Conservation (phyloP, 2,888 invertebrate genomes). For the Rhimphoctona megacephalus region DNA sequence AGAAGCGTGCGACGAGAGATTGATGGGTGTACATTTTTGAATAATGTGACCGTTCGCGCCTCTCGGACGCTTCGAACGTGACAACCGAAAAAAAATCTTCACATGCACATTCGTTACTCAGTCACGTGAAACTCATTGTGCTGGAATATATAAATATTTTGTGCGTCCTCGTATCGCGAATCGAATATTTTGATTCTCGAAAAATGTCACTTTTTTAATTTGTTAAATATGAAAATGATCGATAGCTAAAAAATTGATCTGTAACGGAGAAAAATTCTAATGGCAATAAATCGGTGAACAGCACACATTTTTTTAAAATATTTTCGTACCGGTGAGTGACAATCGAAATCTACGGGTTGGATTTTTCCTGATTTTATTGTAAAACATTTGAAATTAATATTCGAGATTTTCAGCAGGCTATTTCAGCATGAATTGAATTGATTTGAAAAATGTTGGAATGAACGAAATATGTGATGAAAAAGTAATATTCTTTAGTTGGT, state of each 20-base stretch:
- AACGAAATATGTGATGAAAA: neutral
- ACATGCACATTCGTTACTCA: constrained; percentile 47
- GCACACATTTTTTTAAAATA: neutral
- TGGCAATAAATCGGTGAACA: neutral
- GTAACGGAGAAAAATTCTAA: neutral
- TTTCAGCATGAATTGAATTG: neutral
- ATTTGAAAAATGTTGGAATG: neutral
- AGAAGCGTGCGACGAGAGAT: constrained; percentile 56
- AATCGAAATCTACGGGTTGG: neutral
- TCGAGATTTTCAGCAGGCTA: neutral
- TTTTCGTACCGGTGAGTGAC: neutral
- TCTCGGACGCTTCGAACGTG: constrained; percentile 66
- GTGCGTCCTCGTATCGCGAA: neutral
- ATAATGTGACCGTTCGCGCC: constrained; percentile 79
- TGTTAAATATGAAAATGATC: neutral
- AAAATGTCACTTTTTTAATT: neutral
- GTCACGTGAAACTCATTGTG: constrained; percentile 28
- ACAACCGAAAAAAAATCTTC: constrained; percentile 53
- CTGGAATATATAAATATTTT: constrained; percentile 13
- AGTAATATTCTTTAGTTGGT: neutral
- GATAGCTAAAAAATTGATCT: neutral
- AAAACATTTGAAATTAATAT: neutral
- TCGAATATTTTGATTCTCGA: constrained; percentile 1
- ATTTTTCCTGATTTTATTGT: neutral
- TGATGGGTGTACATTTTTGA: constrained; percentile 81